Evolutionary conservation across 2,888 invertebrate species (phyloP).

Genomic region (Lingula anatina): DNA sequence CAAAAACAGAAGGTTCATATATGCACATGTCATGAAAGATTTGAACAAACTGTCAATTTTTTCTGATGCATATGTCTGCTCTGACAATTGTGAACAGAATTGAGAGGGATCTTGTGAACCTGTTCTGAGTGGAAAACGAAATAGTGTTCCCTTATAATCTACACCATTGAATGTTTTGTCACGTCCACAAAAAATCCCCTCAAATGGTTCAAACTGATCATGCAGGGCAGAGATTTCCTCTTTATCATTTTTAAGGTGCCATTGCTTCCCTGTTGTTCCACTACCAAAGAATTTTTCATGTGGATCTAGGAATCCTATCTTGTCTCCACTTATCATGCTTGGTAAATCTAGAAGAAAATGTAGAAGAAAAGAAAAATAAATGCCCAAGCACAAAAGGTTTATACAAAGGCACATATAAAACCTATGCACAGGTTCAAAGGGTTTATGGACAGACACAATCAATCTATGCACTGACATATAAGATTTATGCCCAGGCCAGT

Average conservation of each 20-base stretch:
- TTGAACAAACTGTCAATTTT: slow-evolving; percentile 24
- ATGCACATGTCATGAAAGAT: slow-evolving; percentile 27
- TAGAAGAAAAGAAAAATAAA: too few species aligned
- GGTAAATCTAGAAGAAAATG: slow-evolving; percentile 38
- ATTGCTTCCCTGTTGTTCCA: slow-evolving; percentile 17
- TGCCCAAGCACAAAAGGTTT: too few species aligned
- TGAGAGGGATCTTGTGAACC: too few species aligned
- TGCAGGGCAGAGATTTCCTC: background rate
- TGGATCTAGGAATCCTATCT: slow-evolving; percentile 35
- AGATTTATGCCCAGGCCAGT: too few species aligned
- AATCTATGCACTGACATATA: too few species aligned
- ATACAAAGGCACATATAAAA: too few species aligned
- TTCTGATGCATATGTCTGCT: slow-evolving; percentile 19
- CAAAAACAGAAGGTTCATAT: slow-evolving; percentile 35
- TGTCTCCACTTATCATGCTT: slow-evolving; percentile 33
- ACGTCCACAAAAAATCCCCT: slow-evolving; percentile 21
- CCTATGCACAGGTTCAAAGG: too few species aligned
- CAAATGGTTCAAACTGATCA: slow-evolving; percentile 15
- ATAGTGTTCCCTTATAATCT: slow-evolving; percentile 32
- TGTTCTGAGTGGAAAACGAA: slow-evolving; percentile 42
- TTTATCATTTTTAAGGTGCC: slow-evolving; percentile 9
- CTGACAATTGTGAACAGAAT: slow-evolving; percentile 25
- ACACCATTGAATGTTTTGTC: slow-evolving; percentile 14
- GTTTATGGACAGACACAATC: too few species aligned
- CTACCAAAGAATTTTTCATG: slow-evolving; percentile 22